phyloP scores from a whole-genome alignment of 1,140 invertebrate species.

The Nymphalis io region DNA sequence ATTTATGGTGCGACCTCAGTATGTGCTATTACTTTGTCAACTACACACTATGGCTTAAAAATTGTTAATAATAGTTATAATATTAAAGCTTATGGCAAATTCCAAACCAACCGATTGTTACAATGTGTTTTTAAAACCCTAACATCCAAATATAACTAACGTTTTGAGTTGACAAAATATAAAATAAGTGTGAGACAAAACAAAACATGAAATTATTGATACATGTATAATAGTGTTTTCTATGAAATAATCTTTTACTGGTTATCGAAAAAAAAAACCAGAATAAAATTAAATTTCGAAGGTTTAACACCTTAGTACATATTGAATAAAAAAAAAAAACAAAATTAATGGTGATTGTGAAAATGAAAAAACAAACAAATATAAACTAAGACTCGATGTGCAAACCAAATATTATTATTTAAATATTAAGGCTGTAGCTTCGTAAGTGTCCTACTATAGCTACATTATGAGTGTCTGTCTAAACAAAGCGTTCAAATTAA shows the following conservation, averaged over 20 bases:
- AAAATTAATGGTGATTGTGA: neutral
- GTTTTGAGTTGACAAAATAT: neutral
- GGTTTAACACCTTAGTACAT: neutral
- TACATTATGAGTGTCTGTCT: neutral
- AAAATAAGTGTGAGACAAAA: neutral
- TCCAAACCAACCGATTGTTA: constrained; percentile 16
- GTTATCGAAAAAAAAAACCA: neutral
- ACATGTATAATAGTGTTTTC: too few species aligned
- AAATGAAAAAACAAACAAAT: neutral
- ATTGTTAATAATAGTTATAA: constrained; percentile 28
- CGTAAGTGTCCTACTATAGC: neutral
- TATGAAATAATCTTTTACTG: too few species aligned
- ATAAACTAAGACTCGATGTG: neutral
- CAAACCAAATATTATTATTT: neutral
- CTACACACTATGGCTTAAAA: neutral
- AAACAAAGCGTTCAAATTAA: constrained; percentile 3
- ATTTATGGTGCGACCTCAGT: neutral
- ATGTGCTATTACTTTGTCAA: neutral
- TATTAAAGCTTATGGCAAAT: constrained; percentile 13
- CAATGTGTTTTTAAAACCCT: constrained; percentile 1
- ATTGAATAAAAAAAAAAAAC: neutral
- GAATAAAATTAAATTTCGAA: neutral
- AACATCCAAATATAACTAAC: neutral
- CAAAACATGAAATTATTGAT: too few species aligned
- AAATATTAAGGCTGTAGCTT: neutral